Percentiles rank a stretch among this genome's conserved stretches.
phyloP scores from a whole-genome alignment of 1,140 invertebrate genomes.

The Hylyphantes graminicola region DNA sequence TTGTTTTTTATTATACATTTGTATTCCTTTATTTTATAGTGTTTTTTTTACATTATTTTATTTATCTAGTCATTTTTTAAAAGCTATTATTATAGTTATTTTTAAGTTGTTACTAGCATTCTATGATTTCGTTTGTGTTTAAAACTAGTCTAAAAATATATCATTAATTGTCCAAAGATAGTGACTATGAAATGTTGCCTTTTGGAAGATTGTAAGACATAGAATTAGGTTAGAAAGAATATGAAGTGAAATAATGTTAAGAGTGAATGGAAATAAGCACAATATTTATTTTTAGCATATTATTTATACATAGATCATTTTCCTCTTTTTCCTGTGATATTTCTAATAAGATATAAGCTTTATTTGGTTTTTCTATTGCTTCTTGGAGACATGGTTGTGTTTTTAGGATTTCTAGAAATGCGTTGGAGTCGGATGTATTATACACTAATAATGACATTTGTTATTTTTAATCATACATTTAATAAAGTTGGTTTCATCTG shows the following conservation, averaged over 20 bases:
- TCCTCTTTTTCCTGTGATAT: conserved; percentile 41
- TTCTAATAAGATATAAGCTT: conserved; percentile 12
- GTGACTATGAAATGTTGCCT: not conserved
- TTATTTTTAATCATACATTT: conserved; percentile 52
- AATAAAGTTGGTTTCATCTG: conserved; percentile 53
- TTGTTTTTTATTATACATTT: not conserved
- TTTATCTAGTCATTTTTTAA: too few species aligned
- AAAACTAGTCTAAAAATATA: too few species aligned
- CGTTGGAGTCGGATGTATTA: conserved; percentile 46
- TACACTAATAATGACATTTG: conserved; percentile 46
- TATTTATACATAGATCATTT: not conserved
- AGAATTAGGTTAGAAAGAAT: not conserved
- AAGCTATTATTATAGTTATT: too few species aligned
- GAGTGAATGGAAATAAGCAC: conserved; percentile 2
- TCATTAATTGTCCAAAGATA: not conserved
- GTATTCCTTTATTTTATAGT: not conserved
- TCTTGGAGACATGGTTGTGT: conserved; percentile 26
- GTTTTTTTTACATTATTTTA: not conserved
- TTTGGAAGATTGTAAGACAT: not conserved
- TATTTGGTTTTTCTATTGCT: conserved; percentile 24
- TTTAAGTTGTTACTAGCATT: too few species aligned
- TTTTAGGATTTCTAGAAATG: conserved; percentile 35
- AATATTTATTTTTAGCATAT: not conserved
- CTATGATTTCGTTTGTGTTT: too few species aligned
- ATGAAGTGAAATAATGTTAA: not conserved